Evolutionary conservation across 2,113 vertebrate genomes (phyloP).

Genomic region (Pardalotus punctatus): DNA sequence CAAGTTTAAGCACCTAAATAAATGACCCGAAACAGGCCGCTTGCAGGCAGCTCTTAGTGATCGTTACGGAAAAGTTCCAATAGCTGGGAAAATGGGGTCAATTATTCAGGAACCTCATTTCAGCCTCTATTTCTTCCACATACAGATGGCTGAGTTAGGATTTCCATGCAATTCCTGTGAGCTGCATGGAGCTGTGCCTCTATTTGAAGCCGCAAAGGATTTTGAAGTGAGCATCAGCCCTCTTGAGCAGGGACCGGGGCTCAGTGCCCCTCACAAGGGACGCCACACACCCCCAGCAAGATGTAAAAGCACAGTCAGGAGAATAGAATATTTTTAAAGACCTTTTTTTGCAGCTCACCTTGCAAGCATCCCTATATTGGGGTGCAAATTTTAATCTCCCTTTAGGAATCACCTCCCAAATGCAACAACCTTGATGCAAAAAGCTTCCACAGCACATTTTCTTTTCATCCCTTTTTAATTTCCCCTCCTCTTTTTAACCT

Average conservation of each 20-base stretch:
- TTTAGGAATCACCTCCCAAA: accelerated
- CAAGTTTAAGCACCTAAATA: background rate
- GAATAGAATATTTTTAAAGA: accelerated
- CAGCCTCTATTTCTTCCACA: background rate
- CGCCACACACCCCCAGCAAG: accelerated
- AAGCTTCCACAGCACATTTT: background rate
- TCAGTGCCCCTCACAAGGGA: background rate
- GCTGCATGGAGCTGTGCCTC: background rate
- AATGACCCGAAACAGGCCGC: accelerated
- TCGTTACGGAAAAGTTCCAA: background rate
- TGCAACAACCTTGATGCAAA: background rate
- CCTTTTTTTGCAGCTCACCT: background rate
- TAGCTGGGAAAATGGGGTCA: background rate
- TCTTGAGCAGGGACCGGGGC: accelerated
- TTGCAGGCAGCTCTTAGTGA: background rate
- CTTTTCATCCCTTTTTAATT: background rate
- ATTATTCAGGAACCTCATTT: background rate
- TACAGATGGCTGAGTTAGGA: background rate
- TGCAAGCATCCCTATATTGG: accelerated
- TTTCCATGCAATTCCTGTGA: background rate
- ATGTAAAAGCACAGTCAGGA: background rate
- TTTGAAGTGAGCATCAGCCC: background rate
- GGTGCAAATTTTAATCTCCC: background rate
- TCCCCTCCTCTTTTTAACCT: background rate
- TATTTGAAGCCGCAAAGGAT: background rate